phyloP scores from a whole-genome alignment of 2,888 invertebrate species.

The Theretra japonica region DNA sequence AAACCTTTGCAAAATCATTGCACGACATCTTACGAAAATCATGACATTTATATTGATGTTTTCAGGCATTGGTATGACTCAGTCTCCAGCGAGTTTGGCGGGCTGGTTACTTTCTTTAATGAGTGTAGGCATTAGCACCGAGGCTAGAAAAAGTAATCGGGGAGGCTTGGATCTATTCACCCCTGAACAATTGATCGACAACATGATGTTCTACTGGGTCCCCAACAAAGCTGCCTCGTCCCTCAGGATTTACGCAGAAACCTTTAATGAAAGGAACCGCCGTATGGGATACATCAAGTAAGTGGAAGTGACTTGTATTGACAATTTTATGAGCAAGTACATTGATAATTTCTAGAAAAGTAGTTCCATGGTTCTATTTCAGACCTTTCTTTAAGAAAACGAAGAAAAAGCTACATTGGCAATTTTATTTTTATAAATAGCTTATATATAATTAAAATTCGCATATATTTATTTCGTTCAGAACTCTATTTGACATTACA shows the following conservation, averaged over 20 bases:
- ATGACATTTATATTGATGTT: neutral
- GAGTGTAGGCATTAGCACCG: neutral
- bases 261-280: neutral
- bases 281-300: neutral
- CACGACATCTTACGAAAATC: neutral
- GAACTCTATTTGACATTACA: too few relatives aligned
- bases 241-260: conserved; percentile 1
- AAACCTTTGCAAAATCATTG: too few relatives aligned
- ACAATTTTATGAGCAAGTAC: neutral
- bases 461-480: too few relatives aligned
- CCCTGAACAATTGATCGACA: neutral
- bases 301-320: neutral
- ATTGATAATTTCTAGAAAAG: too few relatives aligned
- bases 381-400: too few relatives aligned
- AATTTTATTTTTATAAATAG: too few relatives aligned
- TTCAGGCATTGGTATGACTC: neutral
- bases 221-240: neutral
- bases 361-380: too few relatives aligned
- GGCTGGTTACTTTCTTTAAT: neutral
- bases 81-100: neutral
- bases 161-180: conserved; percentile 8
- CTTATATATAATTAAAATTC: too few relatives aligned
- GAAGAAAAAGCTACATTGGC: too few relatives aligned
- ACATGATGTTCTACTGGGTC: neutral
- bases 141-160: neutral